These are phyloP conservation scores for Cottus gobio DNA, from an alignment of 2,113 vertebrate species.

Conservation along the genomic window DNA sequence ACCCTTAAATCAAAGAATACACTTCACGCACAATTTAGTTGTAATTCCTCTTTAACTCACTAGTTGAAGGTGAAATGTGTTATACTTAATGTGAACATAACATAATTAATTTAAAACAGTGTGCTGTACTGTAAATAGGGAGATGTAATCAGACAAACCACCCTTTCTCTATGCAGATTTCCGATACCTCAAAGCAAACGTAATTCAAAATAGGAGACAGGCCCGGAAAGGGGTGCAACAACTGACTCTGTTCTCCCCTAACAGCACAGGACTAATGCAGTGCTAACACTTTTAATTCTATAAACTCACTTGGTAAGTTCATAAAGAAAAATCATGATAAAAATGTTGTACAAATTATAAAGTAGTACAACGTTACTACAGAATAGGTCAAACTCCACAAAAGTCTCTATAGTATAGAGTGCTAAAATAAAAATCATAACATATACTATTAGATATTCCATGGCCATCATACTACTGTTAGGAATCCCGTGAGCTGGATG, in stretches of 20 bases:
- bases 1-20: no score
- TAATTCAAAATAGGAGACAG: no score
- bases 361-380: not conserved
- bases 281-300: not conserved
- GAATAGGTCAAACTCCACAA: not conserved
- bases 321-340: not conserved
- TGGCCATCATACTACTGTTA: not conserved
- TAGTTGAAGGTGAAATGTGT: no score
- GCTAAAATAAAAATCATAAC: not conserved
- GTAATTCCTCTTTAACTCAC: no score
- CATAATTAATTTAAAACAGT: no score
- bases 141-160: no score
- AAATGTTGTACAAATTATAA: not conserved
- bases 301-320: not conserved
- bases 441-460: not conserved
- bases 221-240: not conserved
- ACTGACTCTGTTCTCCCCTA: not conserved
- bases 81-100: no score
- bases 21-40: no score
- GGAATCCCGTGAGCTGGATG: constrained; percentile 15
- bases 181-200: no score
- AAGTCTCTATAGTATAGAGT: not conserved
- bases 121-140: no score
- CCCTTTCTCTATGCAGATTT: no score
- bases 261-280: not conserved